A percentile compares a stretch with the other conserved stretches of the same genome.
These are phyloP conservation scores for Agrotis segetum DNA, from an alignment of 2,888 invertebrate genomes.

Conservation along the genomic window DNA sequence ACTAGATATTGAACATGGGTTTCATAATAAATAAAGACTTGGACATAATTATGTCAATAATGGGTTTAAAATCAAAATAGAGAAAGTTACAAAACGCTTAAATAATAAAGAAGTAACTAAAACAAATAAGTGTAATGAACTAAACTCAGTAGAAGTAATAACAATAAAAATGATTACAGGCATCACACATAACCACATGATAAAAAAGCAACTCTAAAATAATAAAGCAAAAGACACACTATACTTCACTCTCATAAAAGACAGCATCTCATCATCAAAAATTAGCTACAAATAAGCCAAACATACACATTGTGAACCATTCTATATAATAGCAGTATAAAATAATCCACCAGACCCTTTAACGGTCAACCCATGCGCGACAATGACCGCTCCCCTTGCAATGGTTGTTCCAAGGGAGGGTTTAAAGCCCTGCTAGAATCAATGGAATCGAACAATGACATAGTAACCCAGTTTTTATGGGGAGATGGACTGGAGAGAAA, in stretches of 20 bases:
- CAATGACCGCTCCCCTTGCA: constrained; percentile 62
- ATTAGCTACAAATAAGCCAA: constrained; percentile 30
- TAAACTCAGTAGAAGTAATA: background rate
- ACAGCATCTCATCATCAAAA: background rate
- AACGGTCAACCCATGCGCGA: constrained; percentile 64
- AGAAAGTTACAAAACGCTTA: background rate
- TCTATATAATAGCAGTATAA: constrained; percentile 4
- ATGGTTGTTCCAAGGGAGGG: constrained; percentile 41
- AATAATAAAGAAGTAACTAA: too few species aligned
- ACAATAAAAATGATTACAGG: too few species aligned
- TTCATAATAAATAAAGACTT: background rate
- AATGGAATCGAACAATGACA: constrained; percentile 58
- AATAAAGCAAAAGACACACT: background rate
- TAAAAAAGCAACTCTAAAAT: background rate
- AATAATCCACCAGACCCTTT: constrained; percentile 44
- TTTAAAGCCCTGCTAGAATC: constrained; percentile 21
- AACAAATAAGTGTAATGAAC: background rate
- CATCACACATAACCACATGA: background rate
- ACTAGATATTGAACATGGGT: background rate
- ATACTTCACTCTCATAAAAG: background rate
- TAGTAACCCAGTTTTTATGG: constrained; percentile 58
- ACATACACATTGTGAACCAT: constrained; percentile 41
- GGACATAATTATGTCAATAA: background rate
- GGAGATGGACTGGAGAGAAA: constrained; percentile 11
- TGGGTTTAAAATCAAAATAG: background rate